phyloP scores from a whole-genome alignment of 2,888 invertebrate species.

The Rhopalosiphum nymphaeae region DNA sequence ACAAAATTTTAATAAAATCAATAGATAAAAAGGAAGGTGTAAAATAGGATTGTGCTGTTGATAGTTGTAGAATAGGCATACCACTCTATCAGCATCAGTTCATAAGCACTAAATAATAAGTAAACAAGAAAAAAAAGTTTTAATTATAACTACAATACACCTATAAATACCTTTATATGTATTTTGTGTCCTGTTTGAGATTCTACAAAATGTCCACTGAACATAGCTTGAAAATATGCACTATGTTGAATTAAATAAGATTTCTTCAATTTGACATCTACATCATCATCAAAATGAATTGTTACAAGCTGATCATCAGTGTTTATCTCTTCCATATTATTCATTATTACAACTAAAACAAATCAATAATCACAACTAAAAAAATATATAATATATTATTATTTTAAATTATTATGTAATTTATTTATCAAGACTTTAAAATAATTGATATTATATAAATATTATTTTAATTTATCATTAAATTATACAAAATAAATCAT shows the following conservation, averaged over 20 bases:
- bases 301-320: background rate
- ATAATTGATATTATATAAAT: too few relatives aligned
- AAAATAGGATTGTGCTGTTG: background rate
- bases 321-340: background rate
- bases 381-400: background rate
- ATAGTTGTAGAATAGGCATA: background rate
- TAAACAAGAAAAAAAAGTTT: background rate
- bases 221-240: conserved; percentile 47
- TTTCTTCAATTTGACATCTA: background rate
- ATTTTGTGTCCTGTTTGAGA: conserved; percentile 1
- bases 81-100: background rate
- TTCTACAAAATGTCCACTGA: conserved; percentile 29
- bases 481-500: too few relatives aligned
- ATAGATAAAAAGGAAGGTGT: background rate
- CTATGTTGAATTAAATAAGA: background rate
- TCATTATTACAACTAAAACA: background rate
- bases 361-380: background rate
- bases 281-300: conserved; percentile 26
- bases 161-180: conserved; percentile 13
- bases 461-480: too few relatives aligned
- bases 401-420: too few relatives aligned
- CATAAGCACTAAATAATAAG: background rate
- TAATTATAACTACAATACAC: background rate
- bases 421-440: too few relatives aligned
- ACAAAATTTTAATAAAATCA: too few relatives aligned